Conservation (phyloP, 1,140 invertebrate genomes). For the Ips nitidus region DNA sequence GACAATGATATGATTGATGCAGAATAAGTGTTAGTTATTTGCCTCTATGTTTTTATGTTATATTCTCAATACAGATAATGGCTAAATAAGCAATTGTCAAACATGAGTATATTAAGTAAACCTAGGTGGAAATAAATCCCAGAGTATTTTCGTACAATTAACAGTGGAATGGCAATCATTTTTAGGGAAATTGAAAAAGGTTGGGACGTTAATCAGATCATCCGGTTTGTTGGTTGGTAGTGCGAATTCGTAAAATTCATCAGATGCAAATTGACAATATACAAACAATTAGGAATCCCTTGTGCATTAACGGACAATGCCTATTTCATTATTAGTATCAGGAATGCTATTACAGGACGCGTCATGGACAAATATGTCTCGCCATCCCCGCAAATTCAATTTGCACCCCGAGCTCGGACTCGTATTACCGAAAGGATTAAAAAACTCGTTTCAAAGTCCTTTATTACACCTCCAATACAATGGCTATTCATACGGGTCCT, state of each 20-base stretch:
- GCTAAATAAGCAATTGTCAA: no score
- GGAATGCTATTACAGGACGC: slow-evolving; percentile 50
- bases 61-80: no score
- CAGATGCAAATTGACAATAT: slow-evolving; percentile 52
- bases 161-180: background rate
- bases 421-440: slow-evolving; percentile 45
- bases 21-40: background rate
- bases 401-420: slow-evolving; percentile 40
- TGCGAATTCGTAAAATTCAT: slow-evolving; percentile 46
- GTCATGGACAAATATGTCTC: slow-evolving; percentile 46
- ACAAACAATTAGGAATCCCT: slow-evolving; percentile 52
- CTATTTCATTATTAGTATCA: slow-evolving; percentile 50
- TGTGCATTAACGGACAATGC: slow-evolving; percentile 47
- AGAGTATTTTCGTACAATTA: background rate
- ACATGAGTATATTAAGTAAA: no score
- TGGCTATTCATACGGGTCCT: slow-evolving; percentile 39
- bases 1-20: slow-evolving; percentile 40
- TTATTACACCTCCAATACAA: slow-evolving; percentile 46
- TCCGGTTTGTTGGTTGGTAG: slow-evolving; percentile 22
- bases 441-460: slow-evolving; percentile 43
- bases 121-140: no score
- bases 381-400: slow-evolving; percentile 47
- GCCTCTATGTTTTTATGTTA: no score
- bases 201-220: slow-evolving; percentile 29
- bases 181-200: slow-evolving; percentile 15